These are phyloP conservation scores for Mus spicilegus DNA, from an alignment of 2,113 vertebrate genomes.

Conservation along the genomic window DNA sequence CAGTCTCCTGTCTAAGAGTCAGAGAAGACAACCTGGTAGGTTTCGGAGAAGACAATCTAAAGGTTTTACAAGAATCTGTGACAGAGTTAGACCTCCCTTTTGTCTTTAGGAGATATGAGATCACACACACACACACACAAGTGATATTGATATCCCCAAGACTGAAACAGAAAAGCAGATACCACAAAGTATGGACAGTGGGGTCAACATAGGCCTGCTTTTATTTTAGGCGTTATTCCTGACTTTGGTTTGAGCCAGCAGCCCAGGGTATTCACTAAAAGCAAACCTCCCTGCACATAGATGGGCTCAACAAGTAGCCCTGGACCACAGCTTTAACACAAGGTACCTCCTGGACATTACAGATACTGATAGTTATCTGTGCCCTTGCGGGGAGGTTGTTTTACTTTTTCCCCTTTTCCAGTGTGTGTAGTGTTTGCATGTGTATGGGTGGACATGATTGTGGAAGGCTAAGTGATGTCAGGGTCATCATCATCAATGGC, in stretches of 20 bases:
- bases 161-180: not conserved
- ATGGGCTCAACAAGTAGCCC: not conserved
- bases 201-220: not conserved
- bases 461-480: not conserved
- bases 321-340: not conserved
- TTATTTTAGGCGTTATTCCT: not conserved
- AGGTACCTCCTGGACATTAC: not conserved
- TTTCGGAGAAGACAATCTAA: not conserved
- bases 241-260: not conserved
- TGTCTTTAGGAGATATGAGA: not conserved
- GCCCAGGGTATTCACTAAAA: not conserved
- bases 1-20: constrained; percentile 25
- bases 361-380: not conserved
- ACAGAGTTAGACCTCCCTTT: not conserved
- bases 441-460: not conserved
- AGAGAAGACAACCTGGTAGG: not conserved
- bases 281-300: not conserved
- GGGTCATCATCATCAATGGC: no score
- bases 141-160: not conserved
- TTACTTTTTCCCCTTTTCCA: not conserved
- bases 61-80: not conserved
- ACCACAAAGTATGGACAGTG: not conserved
- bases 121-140: not conserved
- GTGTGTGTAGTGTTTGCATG: not conserved
- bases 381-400: not conserved